Evolutionary conservation across 1,140 invertebrate genomes (phyloP).

Genomic region (Leptoteleia sp.): DNA sequence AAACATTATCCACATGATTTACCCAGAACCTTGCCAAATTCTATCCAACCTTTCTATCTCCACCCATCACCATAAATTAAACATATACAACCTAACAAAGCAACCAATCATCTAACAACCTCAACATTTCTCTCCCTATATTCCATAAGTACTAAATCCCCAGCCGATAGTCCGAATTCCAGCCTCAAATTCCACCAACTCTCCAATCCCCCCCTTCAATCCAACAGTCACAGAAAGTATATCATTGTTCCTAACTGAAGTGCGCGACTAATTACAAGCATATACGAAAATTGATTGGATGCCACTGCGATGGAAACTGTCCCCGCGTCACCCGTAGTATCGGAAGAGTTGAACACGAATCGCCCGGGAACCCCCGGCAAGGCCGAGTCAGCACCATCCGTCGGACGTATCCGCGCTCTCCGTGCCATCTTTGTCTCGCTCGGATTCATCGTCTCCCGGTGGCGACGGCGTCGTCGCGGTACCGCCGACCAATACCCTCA

Average conservation of each 20-base stretch:
- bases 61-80: no score
- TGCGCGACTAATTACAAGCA: constrained; percentile 36
- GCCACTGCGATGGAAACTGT: constrained; percentile 46
- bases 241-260: constrained; percentile 11
- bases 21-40: no score
- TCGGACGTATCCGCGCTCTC: constrained; percentile 32
- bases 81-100: no score
- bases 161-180: constrained; percentile 8
- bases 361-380: constrained; percentile 1
- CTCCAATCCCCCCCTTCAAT: no score
- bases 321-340: constrained; percentile 12
- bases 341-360: constrained; percentile 36
- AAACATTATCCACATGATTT: no score
- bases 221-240: no score
- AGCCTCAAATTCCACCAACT: constrained; percentile 5
- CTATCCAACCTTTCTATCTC: no score
- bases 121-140: no score
- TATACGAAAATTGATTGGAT: constrained; percentile 57
- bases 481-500: constrained; percentile 53
- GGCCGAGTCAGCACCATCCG: constrained; percentile 6
- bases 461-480: constrained; percentile 49
- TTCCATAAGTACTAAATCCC: no score
- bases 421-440: constrained; percentile 46
- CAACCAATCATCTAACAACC: no score
- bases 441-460: constrained; percentile 32